phyloP scores from a whole-genome alignment of 2,888 invertebrate genomes.

The Andrena camellia region DNA sequence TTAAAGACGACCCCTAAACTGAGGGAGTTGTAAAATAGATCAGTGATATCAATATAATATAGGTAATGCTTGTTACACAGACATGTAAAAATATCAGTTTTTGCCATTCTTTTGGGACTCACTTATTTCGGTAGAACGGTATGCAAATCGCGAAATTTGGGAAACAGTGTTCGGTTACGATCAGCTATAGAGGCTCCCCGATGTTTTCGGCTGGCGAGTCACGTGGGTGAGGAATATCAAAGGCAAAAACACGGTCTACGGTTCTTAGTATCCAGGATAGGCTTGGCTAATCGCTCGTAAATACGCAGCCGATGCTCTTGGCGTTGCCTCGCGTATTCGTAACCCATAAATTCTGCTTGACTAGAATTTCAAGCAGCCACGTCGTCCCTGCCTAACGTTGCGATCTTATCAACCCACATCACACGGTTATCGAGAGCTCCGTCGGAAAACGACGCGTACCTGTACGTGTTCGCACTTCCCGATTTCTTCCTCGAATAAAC shows the following conservation, averaged over 20 bases:
- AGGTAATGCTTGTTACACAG: too few relatives aligned
- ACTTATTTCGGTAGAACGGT: too few relatives aligned
- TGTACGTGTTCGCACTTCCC: constrained; percentile 48
- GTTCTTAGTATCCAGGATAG: constrained; percentile 61
- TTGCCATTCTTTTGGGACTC: too few relatives aligned
- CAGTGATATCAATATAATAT: too few relatives aligned
- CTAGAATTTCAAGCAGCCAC: constrained; percentile 73
- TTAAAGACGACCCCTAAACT: too few relatives aligned
- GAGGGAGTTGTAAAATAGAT: too few relatives aligned
- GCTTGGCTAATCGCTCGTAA: constrained; percentile 69
- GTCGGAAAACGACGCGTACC: constrained; percentile 23
- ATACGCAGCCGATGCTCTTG: constrained; percentile 66
- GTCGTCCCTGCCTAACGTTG: constrained; percentile 50
- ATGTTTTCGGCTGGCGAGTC: constrained; percentile 42
- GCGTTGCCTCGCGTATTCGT: constrained; percentile 64
- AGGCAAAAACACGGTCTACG: constrained; percentile 5
- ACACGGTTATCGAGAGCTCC: constrained; percentile 41
- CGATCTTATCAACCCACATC: constrained; percentile 68
- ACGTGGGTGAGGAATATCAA: constrained; percentile 43
- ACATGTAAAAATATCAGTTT: too few relatives aligned
- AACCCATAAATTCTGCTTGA: constrained; percentile 70
- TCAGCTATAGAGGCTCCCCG: background rate
- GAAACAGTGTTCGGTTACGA: constrained; percentile 23
- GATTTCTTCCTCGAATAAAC: background rate
- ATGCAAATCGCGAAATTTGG: constrained; percentile 40